A percentile compares a stretch with the other conserved stretches of the same genome.
Conservation (phyloP, 2,888 invertebrate species). For the Athrips mouffetella region DNA sequence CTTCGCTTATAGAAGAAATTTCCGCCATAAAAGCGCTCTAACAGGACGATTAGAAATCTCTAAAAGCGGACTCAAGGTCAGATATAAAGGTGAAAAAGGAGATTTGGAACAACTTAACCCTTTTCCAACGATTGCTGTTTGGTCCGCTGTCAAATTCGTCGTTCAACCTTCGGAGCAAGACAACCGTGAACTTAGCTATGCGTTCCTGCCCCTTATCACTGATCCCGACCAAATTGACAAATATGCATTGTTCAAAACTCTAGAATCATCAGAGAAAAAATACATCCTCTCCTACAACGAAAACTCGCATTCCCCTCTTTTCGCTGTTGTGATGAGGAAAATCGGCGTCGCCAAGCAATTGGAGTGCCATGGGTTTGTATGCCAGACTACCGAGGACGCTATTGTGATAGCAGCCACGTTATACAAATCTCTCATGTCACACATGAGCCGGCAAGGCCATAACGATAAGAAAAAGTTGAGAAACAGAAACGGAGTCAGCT, state of each 20-base stretch:
- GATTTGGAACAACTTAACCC: slow-evolving; percentile 85
- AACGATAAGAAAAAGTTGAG: slow-evolving; percentile 78
- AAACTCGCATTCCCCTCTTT: slow-evolving; percentile 88
- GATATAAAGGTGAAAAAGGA: slow-evolving; percentile 80
- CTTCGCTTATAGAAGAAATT: slow-evolving; percentile 78
- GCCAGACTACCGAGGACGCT: slow-evolving; percentile 93
- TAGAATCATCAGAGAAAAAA: slow-evolving; percentile 75
- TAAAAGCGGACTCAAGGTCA: slow-evolving; percentile 84
- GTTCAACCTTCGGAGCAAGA: slow-evolving; percentile 80
- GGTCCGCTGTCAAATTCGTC: slow-evolving; percentile 94
- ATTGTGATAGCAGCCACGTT: slow-evolving; percentile 94
- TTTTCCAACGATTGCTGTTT: slow-evolving; percentile 94
- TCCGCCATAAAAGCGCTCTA: slow-evolving; percentile 70
- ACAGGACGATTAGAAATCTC: slow-evolving; percentile 83
- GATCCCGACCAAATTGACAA: slow-evolving; percentile 89
- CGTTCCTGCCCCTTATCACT: slow-evolving; percentile 90
- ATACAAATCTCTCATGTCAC: slow-evolving; percentile 91
- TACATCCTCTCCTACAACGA: slow-evolving; percentile 78
- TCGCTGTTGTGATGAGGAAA: slow-evolving; percentile 93
- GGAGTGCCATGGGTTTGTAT: slow-evolving; percentile 95
- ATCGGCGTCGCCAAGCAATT: slow-evolving; percentile 86
- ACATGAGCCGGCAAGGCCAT: slow-evolving; percentile 81
- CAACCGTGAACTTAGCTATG: slow-evolving; percentile 78
- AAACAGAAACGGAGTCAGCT: slow-evolving; percentile 86
- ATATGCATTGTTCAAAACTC: slow-evolving; percentile 80